Evolutionary conservation across 2,113 vertebrate genomes (phyloP).

Genomic region (Sinocyclocheilus grahami): DNA sequence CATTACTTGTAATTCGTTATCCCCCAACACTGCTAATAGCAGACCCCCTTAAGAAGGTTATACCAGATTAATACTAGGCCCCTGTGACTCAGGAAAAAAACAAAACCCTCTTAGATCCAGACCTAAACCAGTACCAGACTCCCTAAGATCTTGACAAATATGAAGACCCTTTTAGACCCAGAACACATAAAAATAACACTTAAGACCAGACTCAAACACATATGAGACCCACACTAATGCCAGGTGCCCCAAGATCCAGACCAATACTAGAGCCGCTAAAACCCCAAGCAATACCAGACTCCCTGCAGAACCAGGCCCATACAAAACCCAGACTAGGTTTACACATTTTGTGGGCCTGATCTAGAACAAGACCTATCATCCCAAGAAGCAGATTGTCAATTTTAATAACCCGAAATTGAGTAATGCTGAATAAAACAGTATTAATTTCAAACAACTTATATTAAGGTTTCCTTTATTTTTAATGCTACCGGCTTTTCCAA

Average conservation of each 20-base stretch:
- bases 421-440: neutral
- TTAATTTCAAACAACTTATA: neutral
- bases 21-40: neutral
- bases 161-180: neutral
- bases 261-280: neutral
- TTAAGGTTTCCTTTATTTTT: neutral
- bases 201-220: neutral
- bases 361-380: neutral
- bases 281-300: neutral
- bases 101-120: neutral
- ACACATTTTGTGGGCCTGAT: too few species aligned
- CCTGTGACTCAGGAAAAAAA: neutral
- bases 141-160: too few species aligned
- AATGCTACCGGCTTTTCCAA: neutral
- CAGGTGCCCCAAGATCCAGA: neutral
- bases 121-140: neutral
- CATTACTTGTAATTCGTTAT: too few species aligned
- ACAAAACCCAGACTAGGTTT: neutral
- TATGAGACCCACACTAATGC: neutral
- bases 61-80: neutral
- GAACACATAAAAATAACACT: neutral
- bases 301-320: neutral
- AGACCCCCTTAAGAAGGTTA: neutral
- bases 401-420: neutral
- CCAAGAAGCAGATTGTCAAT: neutral